phyloP scores from a whole-genome alignment of 2,113 vertebrate genomes.

The Cynopterus brachyotis region DNA sequence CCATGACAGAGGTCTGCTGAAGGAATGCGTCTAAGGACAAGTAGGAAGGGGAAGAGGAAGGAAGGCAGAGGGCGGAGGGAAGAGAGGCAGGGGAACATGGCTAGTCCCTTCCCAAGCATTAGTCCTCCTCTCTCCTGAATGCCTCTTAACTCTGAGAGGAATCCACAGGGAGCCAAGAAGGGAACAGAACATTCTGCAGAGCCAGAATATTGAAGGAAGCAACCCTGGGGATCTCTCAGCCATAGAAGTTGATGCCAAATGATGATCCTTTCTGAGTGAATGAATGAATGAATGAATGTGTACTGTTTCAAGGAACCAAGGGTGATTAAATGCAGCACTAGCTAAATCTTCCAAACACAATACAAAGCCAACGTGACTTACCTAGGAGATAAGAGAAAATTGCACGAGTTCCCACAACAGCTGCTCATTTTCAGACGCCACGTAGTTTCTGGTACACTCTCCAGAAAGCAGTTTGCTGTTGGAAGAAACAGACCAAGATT shows the following conservation, averaged over 20 bases:
- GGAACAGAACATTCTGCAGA: not conserved
- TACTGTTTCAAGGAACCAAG: not conserved
- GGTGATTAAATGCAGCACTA: no score
- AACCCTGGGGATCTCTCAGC: not conserved
- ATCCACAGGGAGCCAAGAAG: not conserved
- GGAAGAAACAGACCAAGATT: constrained; percentile 54
- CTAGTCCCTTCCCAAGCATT: not conserved
- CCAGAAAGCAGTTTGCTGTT: constrained; percentile 54
- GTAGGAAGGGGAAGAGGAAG: not conserved
- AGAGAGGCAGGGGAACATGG: not conserved
- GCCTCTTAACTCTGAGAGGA: not conserved
- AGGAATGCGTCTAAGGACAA: not conserved
- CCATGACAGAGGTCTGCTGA: not conserved
- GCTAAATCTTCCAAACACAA: not conserved
- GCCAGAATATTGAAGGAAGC: not conserved
- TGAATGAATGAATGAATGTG: no score
- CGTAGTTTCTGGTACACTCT: constrained; percentile 44
- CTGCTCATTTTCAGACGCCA: constrained; percentile 63
- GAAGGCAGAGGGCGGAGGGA: no score
- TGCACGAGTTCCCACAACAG: constrained; percentile 4
- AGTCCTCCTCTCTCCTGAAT: not conserved
- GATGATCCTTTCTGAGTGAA: not conserved
- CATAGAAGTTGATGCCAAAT: not conserved
- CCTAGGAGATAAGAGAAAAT: constrained; percentile 56
- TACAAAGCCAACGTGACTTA: not conserved